These are phyloP conservation scores for Forbesichthys papilliferus DNA, from an alignment of 2,113 vertebrate genomes.

Conservation along the genomic window DNA sequence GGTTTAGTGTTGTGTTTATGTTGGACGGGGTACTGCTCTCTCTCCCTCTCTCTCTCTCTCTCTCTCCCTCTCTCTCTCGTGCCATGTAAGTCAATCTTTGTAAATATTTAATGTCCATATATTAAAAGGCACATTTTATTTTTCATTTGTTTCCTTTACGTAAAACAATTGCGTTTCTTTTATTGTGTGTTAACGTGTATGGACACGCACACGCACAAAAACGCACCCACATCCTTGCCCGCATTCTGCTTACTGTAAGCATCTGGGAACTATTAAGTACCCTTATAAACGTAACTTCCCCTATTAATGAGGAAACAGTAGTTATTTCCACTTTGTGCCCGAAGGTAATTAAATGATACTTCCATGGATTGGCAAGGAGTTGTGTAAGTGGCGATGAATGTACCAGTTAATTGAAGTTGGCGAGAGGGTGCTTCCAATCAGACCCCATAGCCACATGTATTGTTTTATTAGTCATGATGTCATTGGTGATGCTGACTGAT, in stretches of 20 bases:
- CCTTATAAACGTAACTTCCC: slow-evolving; percentile 8
- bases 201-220: neutral
- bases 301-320: slow-evolving; percentile 19
- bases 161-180: neutral
- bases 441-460: too few relatives aligned
- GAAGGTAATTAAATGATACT: slow-evolving; percentile 17
- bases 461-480: too few relatives aligned
- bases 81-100: neutral
- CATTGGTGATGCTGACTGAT: too few relatives aligned
- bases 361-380: slow-evolving; percentile 5
- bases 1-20: slow-evolving; percentile 4
- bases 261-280: slow-evolving; percentile 26
- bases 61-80: neutral
- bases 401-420: neutral
- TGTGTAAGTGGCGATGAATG: slow-evolving; percentile 6
- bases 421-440: too few relatives aligned
- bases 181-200: neutral
- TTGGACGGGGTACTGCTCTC: neutral
- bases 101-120: neutral
- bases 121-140: neutral
- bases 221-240: neutral
- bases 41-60: neutral
- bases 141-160: neutral
- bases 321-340: slow-evolving; percentile 17
- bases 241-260: neutral